A percentile compares a stretch with the other conserved stretches of the same genome.
phyloP scores from a whole-genome alignment of 2,113 vertebrate genomes.

The Gnathonemus longibarbis region DNA sequence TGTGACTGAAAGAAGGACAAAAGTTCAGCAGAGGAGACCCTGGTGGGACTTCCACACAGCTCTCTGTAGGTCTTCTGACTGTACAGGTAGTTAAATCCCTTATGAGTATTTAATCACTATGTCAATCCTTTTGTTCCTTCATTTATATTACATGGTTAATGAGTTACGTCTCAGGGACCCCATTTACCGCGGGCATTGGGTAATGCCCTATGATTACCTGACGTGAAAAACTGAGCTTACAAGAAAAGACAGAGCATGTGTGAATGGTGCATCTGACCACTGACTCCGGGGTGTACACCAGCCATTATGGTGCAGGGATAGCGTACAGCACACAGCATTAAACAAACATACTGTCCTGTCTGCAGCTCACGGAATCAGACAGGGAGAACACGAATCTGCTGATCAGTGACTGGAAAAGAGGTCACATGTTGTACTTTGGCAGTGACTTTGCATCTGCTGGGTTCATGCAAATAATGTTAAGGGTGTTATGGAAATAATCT shows the following conservation, averaged over 20 bases:
- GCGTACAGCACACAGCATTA: neutral
- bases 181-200: neutral
- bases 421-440: neutral
- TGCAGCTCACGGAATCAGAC: neutral
- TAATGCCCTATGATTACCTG: neutral
- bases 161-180: neutral
- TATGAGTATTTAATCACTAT: neutral
- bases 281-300: neutral
- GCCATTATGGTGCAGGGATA: neutral
- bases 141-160: neutral
- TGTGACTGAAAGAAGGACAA: neutral
- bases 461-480: constrained; percentile 1
- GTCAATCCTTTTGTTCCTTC: neutral
- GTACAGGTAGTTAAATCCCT: neutral
- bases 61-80: neutral
- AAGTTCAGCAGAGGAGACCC: neutral
- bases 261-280: neutral
- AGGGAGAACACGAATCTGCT: neutral
- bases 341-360: neutral
- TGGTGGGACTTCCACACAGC: neutral
- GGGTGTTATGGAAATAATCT: neutral
- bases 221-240: neutral
- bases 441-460: neutral
- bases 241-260: neutral
- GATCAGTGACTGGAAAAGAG: neutral